phyloP scores from a whole-genome alignment of 2,888 invertebrate species.

The Protodeltote pygarga region DNA sequence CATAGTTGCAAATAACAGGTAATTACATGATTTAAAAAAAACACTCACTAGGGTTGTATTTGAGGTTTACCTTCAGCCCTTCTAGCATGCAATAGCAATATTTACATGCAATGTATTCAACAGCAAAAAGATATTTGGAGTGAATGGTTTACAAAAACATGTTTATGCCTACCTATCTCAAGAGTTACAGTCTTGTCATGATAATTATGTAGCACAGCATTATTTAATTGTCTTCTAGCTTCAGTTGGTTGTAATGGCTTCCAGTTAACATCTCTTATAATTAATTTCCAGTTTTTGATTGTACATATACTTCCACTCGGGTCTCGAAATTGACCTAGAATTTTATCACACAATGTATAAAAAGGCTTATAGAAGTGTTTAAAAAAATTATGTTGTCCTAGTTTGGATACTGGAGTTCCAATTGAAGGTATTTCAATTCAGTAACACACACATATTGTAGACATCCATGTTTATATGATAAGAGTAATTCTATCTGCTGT shows the following conservation, averaged over 20 bases:
- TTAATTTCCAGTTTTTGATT: slow-evolving; percentile 92
- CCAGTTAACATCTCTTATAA: slow-evolving; percentile 93
- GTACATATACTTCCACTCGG: slow-evolving; percentile 91
- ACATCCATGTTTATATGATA: too few species aligned
- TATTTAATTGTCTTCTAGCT: slow-evolving; percentile 94
- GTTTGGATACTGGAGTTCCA: neutral
- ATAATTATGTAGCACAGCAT: slow-evolving; percentile 90
- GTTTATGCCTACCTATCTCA: slow-evolving; percentile 80
- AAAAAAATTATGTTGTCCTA: neutral
- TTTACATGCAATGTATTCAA: too few species aligned
- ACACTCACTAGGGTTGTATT: too few species aligned
- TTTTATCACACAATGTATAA: neutral
- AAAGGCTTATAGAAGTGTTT: too few species aligned
- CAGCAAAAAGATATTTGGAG: too few species aligned
- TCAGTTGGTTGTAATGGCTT: slow-evolving; percentile 93
- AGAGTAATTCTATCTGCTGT: too few species aligned
- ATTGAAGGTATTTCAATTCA: too few species aligned
- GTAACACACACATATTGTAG: too few species aligned
- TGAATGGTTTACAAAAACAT: neutral
- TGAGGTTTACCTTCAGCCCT: too few species aligned
- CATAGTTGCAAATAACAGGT: too few species aligned
- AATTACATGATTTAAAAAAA: too few species aligned
- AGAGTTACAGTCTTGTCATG: slow-evolving; percentile 84
- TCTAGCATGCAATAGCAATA: too few species aligned
- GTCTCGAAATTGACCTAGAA: slow-evolving; percentile 93